Evolutionary conservation across 2,113 vertebrate species (phyloP).

Genomic region (Lathamus discolor): DNA sequence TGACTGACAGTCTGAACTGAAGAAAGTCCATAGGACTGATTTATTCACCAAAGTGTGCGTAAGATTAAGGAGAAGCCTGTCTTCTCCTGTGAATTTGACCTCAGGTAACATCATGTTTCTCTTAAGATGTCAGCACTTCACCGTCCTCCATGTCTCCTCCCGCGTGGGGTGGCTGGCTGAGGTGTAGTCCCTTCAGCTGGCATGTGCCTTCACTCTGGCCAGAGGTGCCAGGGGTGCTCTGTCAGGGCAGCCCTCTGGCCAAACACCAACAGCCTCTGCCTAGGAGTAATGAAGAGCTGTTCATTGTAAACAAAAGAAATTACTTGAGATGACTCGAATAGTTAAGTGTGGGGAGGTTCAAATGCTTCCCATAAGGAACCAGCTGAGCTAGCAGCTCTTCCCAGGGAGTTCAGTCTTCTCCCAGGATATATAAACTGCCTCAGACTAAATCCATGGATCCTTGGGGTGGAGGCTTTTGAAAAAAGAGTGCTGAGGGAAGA

Average conservation of each 20-base stretch:
- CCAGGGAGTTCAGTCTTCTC: neutral
- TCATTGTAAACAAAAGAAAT: neutral
- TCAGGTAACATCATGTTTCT: accelerated
- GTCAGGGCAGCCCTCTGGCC: neutral
- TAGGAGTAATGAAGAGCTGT: neutral
- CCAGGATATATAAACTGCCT: neutral
- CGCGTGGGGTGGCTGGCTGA: neutral
- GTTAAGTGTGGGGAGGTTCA: neutral
- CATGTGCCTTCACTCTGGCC: neutral
- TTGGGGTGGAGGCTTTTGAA: neutral
- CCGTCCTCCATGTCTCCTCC: neutral
- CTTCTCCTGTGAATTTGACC: neutral
- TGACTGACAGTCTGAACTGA: neutral
- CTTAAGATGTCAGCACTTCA: neutral
- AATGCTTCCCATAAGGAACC: neutral
- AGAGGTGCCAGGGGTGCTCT: neutral
- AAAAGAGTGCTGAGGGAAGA: neutral
- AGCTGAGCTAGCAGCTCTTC: neutral
- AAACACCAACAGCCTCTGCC: neutral
- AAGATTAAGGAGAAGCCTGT: neutral
- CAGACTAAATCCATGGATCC: neutral
- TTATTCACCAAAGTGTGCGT: neutral
- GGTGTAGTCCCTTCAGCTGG: neutral
- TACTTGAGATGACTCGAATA: neutral
- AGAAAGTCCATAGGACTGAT: neutral